Conservation (phyloP, 2,888 invertebrate genomes). For the Aleiodes alternator region DNA sequence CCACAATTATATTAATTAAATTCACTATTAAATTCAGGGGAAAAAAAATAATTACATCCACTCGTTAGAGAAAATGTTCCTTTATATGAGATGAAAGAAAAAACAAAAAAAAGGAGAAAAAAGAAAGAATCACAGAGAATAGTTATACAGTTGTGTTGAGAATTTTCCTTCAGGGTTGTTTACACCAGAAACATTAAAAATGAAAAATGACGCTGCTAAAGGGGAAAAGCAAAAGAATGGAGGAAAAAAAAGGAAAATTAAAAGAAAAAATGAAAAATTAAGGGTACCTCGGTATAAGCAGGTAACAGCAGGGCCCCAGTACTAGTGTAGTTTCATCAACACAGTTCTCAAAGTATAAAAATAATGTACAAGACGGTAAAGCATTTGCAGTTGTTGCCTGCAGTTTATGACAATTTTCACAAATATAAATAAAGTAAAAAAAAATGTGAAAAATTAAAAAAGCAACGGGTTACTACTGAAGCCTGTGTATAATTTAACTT, state of each 20-base stretch:
- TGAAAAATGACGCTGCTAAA: slow-evolving; percentile 62
- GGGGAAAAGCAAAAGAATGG: neutral
- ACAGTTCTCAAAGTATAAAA: slow-evolving; percentile 2
- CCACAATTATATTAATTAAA: too few relatives aligned
- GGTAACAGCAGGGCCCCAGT: slow-evolving; percentile 9
- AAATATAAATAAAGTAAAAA: neutral
- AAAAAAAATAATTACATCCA: too few relatives aligned
- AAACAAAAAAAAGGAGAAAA: too few relatives aligned
- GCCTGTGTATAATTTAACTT: slow-evolving; percentile 70
- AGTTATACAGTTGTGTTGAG: slow-evolving; percentile 55
- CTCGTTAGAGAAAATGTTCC: too few relatives aligned
- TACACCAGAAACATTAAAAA: slow-evolving; percentile 69
- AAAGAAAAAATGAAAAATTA: too few relatives aligned
- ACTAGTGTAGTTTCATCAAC: slow-evolving; percentile 21
- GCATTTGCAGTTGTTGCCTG: too few relatives aligned
- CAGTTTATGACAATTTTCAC: slow-evolving; percentile 1
- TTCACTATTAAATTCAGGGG: too few relatives aligned
- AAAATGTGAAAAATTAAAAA: too few relatives aligned
- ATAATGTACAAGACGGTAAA: too few relatives aligned
- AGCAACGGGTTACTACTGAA: too few relatives aligned
- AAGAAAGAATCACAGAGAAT: too few relatives aligned
- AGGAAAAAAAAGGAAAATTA: neutral
- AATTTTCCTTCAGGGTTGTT: slow-evolving; percentile 62
- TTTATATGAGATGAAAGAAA: too few relatives aligned
- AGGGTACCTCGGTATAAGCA: neutral